A percentile compares a stretch with the other conserved stretches of the same genome.
Conservation (phyloP, 92 coral and sea anemone species). For the Porites cylindrica region DNA sequence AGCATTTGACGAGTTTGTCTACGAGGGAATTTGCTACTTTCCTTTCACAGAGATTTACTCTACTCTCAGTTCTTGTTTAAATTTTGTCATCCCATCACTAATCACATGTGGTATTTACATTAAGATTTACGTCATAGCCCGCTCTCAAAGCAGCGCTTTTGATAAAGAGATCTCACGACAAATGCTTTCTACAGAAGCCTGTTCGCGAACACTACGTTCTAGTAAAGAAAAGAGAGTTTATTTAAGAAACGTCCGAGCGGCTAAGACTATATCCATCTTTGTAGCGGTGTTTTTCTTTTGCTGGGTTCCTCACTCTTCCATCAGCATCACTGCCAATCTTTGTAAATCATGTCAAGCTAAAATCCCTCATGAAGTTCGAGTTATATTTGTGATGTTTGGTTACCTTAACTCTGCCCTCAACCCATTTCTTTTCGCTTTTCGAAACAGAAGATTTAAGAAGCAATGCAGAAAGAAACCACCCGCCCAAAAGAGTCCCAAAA, state of each 20-base stretch:
- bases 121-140: slow-evolving; percentile 75
- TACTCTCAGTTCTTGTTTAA: slow-evolving; percentile 49
- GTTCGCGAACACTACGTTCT: not conserved
- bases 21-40: slow-evolving; percentile 56
- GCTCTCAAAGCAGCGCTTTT: slow-evolving; percentile 19
- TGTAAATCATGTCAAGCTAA: not conserved
- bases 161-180: not conserved
- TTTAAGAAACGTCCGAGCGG: slow-evolving; percentile 56
- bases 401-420: slow-evolving; percentile 86
- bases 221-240: slow-evolving; percentile 45
- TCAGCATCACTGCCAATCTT: slow-evolving; percentile 64
- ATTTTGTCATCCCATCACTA: slow-evolving; percentile 67
- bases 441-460: slow-evolving; percentile 67
- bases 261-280: slow-evolving; percentile 74
- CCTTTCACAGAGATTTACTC: slow-evolving; percentile 58
- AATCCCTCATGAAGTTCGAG: not conserved
- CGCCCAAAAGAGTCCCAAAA: no score
- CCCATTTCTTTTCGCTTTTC: slow-evolving; percentile 85
- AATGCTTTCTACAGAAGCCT: slow-evolving; percentile 12
- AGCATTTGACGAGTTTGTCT: slow-evolving; percentile 1
- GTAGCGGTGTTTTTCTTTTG: slow-evolving; percentile 79
- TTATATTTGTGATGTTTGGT: slow-evolving; percentile 75
- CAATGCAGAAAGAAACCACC: no score
- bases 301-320: slow-evolving; percentile 76
- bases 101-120: slow-evolving; percentile 69